phyloP scores from a whole-genome alignment of 2,888 invertebrate genomes.

The Lithodes maja region DNA sequence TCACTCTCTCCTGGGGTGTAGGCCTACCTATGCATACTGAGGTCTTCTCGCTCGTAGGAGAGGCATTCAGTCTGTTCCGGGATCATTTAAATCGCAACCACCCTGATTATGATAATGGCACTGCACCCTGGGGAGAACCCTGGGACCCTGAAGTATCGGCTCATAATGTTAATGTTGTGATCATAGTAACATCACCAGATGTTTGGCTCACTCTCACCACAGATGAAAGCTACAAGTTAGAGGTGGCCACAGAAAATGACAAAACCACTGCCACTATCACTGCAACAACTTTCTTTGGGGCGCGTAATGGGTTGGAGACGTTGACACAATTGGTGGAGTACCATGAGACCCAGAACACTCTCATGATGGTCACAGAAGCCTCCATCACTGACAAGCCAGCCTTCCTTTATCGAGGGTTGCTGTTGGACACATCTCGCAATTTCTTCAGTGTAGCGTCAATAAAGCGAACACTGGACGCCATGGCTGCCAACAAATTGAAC shows the following conservation, averaged over 20 bases:
- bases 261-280: slow-evolving; percentile 71
- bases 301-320: slow-evolving; percentile 85
- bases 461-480: slow-evolving; percentile 66
- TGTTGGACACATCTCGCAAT: slow-evolving; percentile 78
- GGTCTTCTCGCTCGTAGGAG: slow-evolving; percentile 6
- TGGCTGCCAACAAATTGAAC: slow-evolving; percentile 74
- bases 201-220: slow-evolving; percentile 21
- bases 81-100: slow-evolving; percentile 53
- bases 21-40: not conserved
- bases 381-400: slow-evolving; percentile 76
- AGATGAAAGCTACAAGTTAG: slow-evolving; percentile 56
- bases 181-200: slow-evolving; percentile 10
- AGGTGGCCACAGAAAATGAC: slow-evolving; percentile 34
- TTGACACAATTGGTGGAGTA: slow-evolving; percentile 80
- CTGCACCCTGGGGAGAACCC: slow-evolving; percentile 28
- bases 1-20: slow-evolving; percentile 10
- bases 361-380: slow-evolving; percentile 66
- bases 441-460: slow-evolving; percentile 70
- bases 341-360: slow-evolving; percentile 74
- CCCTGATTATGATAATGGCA: slow-evolving; percentile 40
- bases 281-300: slow-evolving; percentile 82
- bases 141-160: slow-evolving; percentile 3
- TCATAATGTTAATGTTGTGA: slow-evolving; percentile 35
- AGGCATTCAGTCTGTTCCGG: slow-evolving; percentile 53
- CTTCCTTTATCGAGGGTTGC: slow-evolving; percentile 77